Base-by-base conservation (phyloP, 2,888 invertebrate genomes). In the Drosophila borealis region DNA sequence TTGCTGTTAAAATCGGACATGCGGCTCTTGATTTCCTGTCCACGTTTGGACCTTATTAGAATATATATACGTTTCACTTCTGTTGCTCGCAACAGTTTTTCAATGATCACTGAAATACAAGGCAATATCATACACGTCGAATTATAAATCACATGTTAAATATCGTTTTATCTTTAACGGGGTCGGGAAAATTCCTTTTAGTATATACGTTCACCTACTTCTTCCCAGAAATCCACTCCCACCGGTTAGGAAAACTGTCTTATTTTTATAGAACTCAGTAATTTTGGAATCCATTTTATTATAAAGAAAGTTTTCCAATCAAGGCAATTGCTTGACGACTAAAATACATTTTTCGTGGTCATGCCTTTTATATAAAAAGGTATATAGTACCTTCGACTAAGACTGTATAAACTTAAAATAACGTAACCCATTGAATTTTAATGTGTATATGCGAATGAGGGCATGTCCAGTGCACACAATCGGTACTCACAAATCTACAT, bases 1-100 rank as follows among this genome's bases (percentile, higher is more conserved):
- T 96, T 95, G 17, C 74, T 96, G 95, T 11, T 96, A 93, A 76
- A 37, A 1, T 95, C 94, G 10, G 95, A 95, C 57, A 96, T 50
- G 91, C 64, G 96, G 93, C 1, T 95, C 93, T 77, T 94, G 41
- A 95, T 93, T 76, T 95, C 94, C 88, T 95, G 95, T 0, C 93
- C 95, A 90, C 94, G 94, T 88, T 95, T 95, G 34, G 92, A 90
- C 46, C 95, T 91, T 21, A 95, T 92, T 42, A 95, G 89, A 34
- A 95, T 80, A 81, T 94, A 95, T 65, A 95, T 92, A 13, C 93
- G 92, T 29, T 93, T 92, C 8, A 94, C 83, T 41, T 94, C 93
- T 41, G 94, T 94, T 13, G 93, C 92, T 51, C 95, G 92, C 33
- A 95, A 90, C 34, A 95, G 90, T 88, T 95, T 95, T 82, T 95